phyloP scores from a whole-genome alignment of 2,797 vertebrate species.

The Acanthurus leucopareius region DNA sequence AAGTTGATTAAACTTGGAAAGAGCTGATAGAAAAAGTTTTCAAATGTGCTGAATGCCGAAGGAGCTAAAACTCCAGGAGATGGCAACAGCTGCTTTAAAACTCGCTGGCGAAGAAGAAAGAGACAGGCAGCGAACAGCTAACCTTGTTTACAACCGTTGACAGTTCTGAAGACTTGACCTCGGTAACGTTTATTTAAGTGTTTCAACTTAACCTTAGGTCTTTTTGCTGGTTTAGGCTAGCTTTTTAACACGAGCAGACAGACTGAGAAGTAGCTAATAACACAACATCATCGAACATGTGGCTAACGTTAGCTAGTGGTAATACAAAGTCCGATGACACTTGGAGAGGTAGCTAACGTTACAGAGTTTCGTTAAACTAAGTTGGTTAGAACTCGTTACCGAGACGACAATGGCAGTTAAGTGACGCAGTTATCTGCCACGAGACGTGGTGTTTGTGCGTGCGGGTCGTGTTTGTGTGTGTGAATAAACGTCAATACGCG shows the following conservation, averaged over 20 bases:
- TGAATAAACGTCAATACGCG: neutral
- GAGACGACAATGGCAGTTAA: neutral
- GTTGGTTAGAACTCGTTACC: neutral
- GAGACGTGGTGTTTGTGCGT: too few species aligned
- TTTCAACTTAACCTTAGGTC: neutral
- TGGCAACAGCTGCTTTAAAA: neutral
- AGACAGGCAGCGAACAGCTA: neutral
- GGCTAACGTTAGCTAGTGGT: neutral
- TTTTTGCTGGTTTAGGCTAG: neutral
- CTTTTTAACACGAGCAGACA: neutral
- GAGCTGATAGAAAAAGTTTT: too few species aligned
- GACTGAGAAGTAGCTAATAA: neutral
- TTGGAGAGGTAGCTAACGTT: neutral
- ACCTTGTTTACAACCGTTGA: neutral
- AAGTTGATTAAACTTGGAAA: neutral
- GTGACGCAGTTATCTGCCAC: neutral
- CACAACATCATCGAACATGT: neutral
- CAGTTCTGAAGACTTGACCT: neutral
- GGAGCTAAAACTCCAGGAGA: neutral
- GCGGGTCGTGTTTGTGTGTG: too few species aligned
- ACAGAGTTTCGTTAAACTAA: neutral
- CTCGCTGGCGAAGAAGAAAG: neutral
- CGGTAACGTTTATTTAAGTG: constrained; percentile 27
- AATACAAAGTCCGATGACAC: neutral
- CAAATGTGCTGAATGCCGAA: neutral